phyloP scores from a whole-genome alignment of 30 jellyfish, hydroid and myxozoan species.

The Cassiopea andromeda region DNA sequence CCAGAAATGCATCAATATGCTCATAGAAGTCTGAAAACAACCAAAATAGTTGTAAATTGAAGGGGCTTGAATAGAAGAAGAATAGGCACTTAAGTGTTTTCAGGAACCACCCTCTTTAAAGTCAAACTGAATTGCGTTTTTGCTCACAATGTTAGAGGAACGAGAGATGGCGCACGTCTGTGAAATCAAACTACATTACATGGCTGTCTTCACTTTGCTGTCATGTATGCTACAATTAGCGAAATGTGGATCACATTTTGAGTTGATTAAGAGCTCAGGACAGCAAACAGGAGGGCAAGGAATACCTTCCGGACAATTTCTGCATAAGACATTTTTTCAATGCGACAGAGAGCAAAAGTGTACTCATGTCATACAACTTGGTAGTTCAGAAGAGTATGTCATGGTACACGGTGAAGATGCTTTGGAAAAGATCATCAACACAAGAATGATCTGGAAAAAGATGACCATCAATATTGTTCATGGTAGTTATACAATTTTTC shows the following conservation, averaged over 20 bases:
- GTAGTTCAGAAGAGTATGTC: not conserved
- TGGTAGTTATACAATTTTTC: not conserved
- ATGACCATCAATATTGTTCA: not conserved
- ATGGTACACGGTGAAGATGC: not conserved
- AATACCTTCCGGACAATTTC: not conserved
- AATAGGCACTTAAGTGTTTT: no score
- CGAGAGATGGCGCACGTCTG: no score
- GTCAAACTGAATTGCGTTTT: no score
- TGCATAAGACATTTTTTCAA: constrained; percentile 3
- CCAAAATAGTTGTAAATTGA: no score
- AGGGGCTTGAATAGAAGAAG: no score
- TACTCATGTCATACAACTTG: not conserved
- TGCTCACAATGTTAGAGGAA: no score
- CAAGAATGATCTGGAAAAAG: not conserved
- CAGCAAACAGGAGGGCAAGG: not conserved
- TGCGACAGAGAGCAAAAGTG: not conserved
- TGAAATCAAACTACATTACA: no score
- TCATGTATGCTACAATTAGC: no score
- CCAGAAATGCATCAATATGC: no score
- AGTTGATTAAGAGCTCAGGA: not conserved
- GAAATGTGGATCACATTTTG: not conserved
- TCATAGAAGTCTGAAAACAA: no score
- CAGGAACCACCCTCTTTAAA: no score
- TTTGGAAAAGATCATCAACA: not conserved
- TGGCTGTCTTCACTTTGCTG: no score